A percentile compares a stretch with the other conserved stretches of the same genome.
Evolutionary conservation across 1,140 invertebrate genomes (phyloP).

Genomic region (Drosophila azteca): DNA sequence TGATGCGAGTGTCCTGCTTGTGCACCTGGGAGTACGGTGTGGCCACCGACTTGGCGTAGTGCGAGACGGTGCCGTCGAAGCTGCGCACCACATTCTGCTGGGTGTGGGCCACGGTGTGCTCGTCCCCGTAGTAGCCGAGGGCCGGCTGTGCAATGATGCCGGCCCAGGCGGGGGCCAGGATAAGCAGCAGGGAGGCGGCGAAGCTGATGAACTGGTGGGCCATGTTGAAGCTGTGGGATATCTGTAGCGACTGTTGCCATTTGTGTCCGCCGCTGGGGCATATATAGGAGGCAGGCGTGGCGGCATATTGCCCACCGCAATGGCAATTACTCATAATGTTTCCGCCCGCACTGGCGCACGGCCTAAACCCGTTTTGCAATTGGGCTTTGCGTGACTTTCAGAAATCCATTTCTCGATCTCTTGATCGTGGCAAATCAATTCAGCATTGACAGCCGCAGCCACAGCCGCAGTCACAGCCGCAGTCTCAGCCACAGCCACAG

Average conservation of each 20-base stretch:
- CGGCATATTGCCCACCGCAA: conserved; percentile 16
- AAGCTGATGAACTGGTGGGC: conserved; percentile 75
- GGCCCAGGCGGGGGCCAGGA: conserved; percentile 73
- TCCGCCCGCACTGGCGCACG: conserved; percentile 1
- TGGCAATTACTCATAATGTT: conserved; percentile 57
- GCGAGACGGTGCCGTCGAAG: conserved; percentile 86
- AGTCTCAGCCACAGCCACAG: conserved; percentile 46
- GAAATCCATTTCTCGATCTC: conserved; percentile 75
- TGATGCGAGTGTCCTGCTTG: conserved; percentile 86
- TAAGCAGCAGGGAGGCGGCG: conserved; percentile 76
- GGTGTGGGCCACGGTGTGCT: conserved; percentile 85
- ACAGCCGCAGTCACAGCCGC: too few relatives aligned
- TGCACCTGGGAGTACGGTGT: conserved; percentile 87
- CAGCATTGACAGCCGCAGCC: conserved; percentile 37
- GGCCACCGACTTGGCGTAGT: conserved; percentile 87
- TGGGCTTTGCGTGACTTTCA: conserved; percentile 76
- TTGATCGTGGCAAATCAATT: conserved; percentile 78
- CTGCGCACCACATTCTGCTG: conserved; percentile 85
- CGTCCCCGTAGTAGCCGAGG: conserved; percentile 76
- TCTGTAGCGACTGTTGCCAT: conserved; percentile 56
- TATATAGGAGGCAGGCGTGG: conserved; percentile 51
- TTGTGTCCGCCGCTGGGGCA: conserved; percentile 23
- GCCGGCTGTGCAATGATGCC: conserved; percentile 70
- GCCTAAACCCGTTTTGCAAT: conserved; percentile 48
- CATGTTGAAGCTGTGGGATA: conserved; percentile 47